Conservation (phyloP, 2,797 vertebrate species). For the Cyclura pinguis region DNA sequence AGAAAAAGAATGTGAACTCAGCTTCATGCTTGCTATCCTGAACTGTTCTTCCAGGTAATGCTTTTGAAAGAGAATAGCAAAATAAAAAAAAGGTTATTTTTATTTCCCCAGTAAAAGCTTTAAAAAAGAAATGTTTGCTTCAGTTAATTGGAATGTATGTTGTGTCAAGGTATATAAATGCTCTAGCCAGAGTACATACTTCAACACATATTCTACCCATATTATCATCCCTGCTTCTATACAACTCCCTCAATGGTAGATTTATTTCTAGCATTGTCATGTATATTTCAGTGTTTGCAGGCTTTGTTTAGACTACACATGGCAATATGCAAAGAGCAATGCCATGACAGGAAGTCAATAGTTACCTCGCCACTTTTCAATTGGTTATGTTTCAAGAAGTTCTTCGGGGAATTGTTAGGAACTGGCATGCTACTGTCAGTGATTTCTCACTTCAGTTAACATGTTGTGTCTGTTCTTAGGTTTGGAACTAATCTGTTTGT, state of each 20-base stretch:
- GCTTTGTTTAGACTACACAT: neutral
- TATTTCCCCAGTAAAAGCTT: neutral
- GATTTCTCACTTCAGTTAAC: neutral
- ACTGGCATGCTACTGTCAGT: slow-evolving; percentile 3
- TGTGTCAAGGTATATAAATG: neutral
- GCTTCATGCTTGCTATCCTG: neutral
- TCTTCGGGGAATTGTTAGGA: neutral
- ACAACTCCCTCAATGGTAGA: neutral
- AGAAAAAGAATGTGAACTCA: neutral
- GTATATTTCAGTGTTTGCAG: neutral
- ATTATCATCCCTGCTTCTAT: neutral
- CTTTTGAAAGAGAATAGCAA: neutral
- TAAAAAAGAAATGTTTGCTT: neutral
- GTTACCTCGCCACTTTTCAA: slow-evolving; percentile 17
- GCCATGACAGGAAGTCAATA: slow-evolving; percentile 16
- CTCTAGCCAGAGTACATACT: neutral
- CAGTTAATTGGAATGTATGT: neutral
- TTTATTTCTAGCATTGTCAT: neutral
- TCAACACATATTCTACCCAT: neutral
- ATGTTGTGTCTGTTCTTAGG: neutral
- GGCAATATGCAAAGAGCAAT: neutral
- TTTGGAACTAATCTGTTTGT: neutral
- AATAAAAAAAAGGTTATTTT: too few relatives aligned
- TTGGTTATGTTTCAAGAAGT: slow-evolving; percentile 1
- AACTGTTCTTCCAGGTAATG: neutral